Evolutionary conservation across 2,797 vertebrate genomes (phyloP).

Genomic region (Brachyrhaphis roseni): DNA sequence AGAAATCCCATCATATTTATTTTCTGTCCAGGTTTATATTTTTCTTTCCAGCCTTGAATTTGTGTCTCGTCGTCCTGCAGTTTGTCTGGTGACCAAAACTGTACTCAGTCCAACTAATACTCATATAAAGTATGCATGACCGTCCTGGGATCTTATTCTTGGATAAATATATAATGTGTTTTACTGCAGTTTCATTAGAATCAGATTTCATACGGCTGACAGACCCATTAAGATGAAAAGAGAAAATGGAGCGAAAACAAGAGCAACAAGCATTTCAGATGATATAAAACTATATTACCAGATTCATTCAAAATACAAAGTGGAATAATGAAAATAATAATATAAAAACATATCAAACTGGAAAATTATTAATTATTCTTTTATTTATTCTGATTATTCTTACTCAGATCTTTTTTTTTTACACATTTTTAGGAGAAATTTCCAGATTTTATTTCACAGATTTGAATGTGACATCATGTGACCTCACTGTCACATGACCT

Average conservation of each 20-base stretch:
- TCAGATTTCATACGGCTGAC: neutral
- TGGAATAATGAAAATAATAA: neutral
- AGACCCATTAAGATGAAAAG: neutral
- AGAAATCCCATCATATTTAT: neutral
- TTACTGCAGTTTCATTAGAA: neutral
- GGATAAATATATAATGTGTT: slow-evolving; percentile 21
- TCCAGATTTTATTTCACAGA: neutral
- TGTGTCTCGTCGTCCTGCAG: neutral
- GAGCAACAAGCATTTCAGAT: neutral
- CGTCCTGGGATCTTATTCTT: slow-evolving; percentile 11
- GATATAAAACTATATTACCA: neutral
- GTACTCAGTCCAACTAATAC: slow-evolving; percentile 8
- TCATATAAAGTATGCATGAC: slow-evolving; percentile 21
- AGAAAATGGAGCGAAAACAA: neutral
- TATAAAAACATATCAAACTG: neutral
- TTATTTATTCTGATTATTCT: neutral
- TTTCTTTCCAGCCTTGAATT: neutral
- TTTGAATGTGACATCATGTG: no score
- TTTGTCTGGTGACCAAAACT: slow-evolving; percentile 1
- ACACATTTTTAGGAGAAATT: neutral
- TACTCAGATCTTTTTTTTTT: neutral
- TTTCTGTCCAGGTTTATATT: neutral
- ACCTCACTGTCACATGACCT: neutral
- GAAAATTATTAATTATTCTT: neutral
- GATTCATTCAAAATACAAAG: neutral